Conservation (phyloP, 2,113 vertebrate species). For the Aphyosemion australe region DNA sequence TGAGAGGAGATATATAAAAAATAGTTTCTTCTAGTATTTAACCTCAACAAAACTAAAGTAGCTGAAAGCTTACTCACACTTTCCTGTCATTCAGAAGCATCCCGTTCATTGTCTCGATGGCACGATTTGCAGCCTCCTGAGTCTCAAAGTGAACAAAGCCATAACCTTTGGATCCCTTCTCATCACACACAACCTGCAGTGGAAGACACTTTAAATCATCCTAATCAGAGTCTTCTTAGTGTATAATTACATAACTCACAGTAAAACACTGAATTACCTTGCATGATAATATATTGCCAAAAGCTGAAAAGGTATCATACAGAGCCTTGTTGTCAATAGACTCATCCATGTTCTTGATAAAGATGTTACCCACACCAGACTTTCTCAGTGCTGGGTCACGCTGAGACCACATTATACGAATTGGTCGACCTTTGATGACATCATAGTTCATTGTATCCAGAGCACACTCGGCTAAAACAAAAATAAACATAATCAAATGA, state of each 20-base stretch:
- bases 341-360: constrained; percentile 98
- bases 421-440: constrained; percentile 93
- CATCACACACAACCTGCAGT: constrained; percentile 91
- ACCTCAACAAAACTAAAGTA: not conserved
- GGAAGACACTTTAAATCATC: no score
- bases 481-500: not conserved
- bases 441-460: constrained; percentile 99
- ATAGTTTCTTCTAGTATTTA: no score
- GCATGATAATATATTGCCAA: constrained; percentile 97
- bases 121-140: constrained; percentile 88
- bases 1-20: no score
- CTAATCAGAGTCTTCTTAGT: no score
- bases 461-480: constrained; percentile 88
- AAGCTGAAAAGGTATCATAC: constrained; percentile 96
- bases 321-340: constrained; percentile 98
- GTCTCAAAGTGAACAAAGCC: constrained; percentile 99
- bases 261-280: constrained; percentile 81
- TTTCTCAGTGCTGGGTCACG: constrained; percentile 94
- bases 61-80: constrained; percentile 82
- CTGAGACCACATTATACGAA: constrained; percentile 99
- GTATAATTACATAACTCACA: not conserved
- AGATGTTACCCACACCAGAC: constrained; percentile 95
- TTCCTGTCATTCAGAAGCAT: constrained; percentile 97
- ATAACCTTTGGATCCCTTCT: constrained; percentile 93
- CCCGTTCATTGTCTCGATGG: constrained; percentile 95